Evolutionary conservation across 2,113 vertebrate genomes (phyloP).

Genomic region (Semicossyphus pulcher): DNA sequence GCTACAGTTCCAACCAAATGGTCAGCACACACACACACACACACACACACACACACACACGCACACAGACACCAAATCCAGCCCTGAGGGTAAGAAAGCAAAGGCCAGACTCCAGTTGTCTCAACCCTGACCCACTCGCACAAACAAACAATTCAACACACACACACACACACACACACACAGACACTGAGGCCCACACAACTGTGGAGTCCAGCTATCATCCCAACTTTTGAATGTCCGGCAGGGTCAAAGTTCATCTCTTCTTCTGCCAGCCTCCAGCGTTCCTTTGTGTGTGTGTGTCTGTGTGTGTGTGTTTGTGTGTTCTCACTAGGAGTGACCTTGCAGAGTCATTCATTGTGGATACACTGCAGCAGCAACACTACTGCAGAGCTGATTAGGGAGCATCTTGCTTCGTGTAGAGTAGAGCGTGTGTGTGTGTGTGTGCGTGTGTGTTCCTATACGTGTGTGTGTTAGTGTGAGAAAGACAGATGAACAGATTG

Average conservation of each 20-base stretch:
- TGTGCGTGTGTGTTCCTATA: constrained; percentile 6
- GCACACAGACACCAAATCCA: constrained; percentile 56
- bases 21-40: constrained; percentile 61
- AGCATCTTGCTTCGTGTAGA: constrained; percentile 51
- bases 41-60: constrained; percentile 24
- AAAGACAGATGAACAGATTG: constrained; percentile 59
- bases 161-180: constrained; percentile 27
- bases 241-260: constrained; percentile 79
- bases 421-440: constrained; percentile 18
- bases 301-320: constrained; percentile 25
- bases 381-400: constrained; percentile 67
- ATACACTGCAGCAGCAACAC: constrained; percentile 58
- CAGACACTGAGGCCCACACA: constrained; percentile 55
- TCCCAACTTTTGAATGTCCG: constrained; percentile 73
- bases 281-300: constrained; percentile 57
- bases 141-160: constrained; percentile 74
- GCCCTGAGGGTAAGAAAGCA: constrained; percentile 79
- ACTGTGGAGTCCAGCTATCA: constrained; percentile 69
- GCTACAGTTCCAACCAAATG: constrained; percentile 82
- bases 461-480: constrained; percentile 18
- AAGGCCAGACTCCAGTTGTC: constrained; percentile 84
- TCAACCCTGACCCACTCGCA: constrained; percentile 80
- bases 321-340: constrained; percentile 70
- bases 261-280: constrained; percentile 63
- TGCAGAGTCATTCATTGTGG: constrained; percentile 71